Evolutionary conservation across 2,797 vertebrate genomes (phyloP).

Genomic region (Tokudaia tokunoshimensis): DNA sequence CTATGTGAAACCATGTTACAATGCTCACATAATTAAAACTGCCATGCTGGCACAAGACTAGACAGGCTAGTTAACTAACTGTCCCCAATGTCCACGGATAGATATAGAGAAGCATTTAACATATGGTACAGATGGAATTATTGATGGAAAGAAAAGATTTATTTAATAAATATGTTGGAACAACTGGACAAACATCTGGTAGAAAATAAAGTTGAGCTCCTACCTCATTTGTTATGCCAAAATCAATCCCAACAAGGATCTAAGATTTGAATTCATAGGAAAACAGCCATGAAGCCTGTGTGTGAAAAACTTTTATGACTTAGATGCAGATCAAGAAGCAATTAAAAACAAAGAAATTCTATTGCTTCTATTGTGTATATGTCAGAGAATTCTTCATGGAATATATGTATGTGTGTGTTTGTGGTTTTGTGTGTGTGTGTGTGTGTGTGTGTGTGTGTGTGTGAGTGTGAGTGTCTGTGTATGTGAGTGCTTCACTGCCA

Average conservation of each 20-base stretch:
- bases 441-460: too few relatives aligned
- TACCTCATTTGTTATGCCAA: not conserved
- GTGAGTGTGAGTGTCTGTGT: too few relatives aligned
- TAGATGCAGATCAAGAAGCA: not conserved
- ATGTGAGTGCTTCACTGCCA: not conserved
- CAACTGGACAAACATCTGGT: slow-evolving; percentile 41
- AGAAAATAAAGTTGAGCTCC: slow-evolving; percentile 52
- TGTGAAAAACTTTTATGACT: not conserved
- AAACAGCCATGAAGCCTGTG: not conserved
- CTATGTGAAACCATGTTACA: slow-evolving; percentile 8
- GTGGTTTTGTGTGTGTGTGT: too few relatives aligned
- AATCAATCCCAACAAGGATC: slow-evolving; percentile 9
- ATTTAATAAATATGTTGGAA: slow-evolving; percentile 28
- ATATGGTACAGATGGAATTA: not conserved
- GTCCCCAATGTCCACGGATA: not conserved
- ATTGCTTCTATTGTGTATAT: not conserved
- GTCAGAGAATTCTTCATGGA: slow-evolving; percentile 27
- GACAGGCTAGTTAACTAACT: not conserved
- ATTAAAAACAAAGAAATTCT: not conserved
- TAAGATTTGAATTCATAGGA: not conserved
- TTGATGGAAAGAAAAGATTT: not conserved
- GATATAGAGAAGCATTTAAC: not conserved
- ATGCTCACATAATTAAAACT: slow-evolving; percentile 51
- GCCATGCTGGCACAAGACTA: not conserved
- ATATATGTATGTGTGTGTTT: not conserved